These are phyloP conservation scores for Pelodiscus sinensis DNA, from an alignment of 2,113 vertebrate species.

Conservation along the genomic window DNA sequence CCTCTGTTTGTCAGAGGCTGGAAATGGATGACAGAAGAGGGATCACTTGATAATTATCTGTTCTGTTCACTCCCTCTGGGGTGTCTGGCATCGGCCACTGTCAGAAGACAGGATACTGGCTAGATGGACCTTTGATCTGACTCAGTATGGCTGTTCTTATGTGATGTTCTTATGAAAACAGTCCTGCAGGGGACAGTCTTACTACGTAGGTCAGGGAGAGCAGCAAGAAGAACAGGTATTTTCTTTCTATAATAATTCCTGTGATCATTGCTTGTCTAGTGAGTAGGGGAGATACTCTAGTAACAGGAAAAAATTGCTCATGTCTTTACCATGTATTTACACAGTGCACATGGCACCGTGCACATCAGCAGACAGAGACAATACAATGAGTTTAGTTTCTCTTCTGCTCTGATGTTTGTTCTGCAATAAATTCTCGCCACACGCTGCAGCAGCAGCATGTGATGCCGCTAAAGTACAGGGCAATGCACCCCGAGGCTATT, in stretches of 20 bases:
- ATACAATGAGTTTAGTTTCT: slow-evolving; percentile 54
- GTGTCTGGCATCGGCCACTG: too few relatives aligned
- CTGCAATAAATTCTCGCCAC: neutral
- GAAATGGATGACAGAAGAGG: too few relatives aligned
- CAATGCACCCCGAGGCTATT: slow-evolving; percentile 25
- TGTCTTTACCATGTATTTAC: neutral
- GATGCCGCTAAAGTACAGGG: slow-evolving; percentile 9
- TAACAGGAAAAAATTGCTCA: neutral
- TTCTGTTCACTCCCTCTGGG: too few relatives aligned
- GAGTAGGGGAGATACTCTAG: neutral
- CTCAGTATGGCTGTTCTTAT: too few relatives aligned
- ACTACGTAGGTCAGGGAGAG: neutral
- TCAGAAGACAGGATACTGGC: too few relatives aligned
- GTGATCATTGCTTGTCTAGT: neutral
- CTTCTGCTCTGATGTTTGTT: slow-evolving; percentile 12
- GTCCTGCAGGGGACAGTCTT: neutral
- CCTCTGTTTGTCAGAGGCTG: too few relatives aligned
- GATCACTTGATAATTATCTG: too few relatives aligned
- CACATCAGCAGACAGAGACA: slow-evolving; percentile 41
- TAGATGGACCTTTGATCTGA: too few relatives aligned
- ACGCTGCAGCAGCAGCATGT: slow-evolving; percentile 36
- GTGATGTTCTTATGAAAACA: too few relatives aligned
- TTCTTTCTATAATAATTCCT: neutral
- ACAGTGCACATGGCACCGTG: neutral
- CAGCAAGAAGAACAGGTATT: neutral